phyloP scores from a whole-genome alignment of 2,888 invertebrate species.

The Danaus chrysippus region DNA sequence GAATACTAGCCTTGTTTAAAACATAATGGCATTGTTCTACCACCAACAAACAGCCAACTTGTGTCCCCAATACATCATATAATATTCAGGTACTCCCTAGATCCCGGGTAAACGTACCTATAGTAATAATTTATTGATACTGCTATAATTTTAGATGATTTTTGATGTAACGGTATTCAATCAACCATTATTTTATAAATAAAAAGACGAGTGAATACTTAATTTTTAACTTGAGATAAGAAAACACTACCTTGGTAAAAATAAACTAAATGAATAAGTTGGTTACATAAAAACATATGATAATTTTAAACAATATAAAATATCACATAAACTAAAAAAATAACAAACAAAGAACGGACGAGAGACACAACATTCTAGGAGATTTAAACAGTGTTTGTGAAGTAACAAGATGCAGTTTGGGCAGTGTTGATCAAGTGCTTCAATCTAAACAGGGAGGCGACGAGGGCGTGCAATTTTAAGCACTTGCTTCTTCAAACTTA shows the following conservation, averaged over 20 bases:
- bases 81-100: slow-evolving; percentile 18
- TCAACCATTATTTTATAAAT: too few species aligned
- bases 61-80: slow-evolving; percentile 21
- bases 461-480: slow-evolving; percentile 67
- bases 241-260: too few species aligned
- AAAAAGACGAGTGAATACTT: too few species aligned
- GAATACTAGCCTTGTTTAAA: slow-evolving; percentile 56
- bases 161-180: too few species aligned
- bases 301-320: too few species aligned
- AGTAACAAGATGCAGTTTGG: slow-evolving; percentile 60
- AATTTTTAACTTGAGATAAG: too few species aligned
- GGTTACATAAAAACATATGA: too few species aligned
- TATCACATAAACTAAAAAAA: too few species aligned
- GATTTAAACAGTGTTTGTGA: slow-evolving; percentile 66
- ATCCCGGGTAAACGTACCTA: too few species aligned
- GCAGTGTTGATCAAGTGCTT: slow-evolving; percentile 58
- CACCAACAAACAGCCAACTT: slow-evolving; percentile 40
- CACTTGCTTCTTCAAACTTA: slow-evolving; percentile 8
- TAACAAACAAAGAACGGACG: not conserved
- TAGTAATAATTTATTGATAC: too few species aligned
- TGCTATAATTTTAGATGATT: too few species aligned
- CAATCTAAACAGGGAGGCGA: slow-evolving; percentile 53
- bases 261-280: too few species aligned
- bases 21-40: slow-evolving; percentile 61
- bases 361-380: slow-evolving; percentile 15